Conservation (phyloP, 2,797 vertebrate species). For the Sandelia bainsii region DNA sequence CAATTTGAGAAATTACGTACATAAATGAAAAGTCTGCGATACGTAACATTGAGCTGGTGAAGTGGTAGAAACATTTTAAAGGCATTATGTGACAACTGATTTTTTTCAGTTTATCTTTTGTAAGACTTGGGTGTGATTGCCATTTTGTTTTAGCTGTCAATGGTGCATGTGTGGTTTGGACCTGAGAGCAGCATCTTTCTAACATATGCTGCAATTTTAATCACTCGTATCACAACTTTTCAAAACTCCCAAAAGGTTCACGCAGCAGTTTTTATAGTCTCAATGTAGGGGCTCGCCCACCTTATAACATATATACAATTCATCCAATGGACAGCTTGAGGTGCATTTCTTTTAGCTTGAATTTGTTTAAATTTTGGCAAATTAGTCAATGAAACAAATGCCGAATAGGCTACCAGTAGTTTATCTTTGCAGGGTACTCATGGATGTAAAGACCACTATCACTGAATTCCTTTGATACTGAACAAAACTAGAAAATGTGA, state of each 20-base stretch:
- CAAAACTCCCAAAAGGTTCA: constrained; percentile 4
- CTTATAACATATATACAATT: too few species aligned
- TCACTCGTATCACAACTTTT: background rate
- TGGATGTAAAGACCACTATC: background rate
- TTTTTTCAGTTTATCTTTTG: constrained; percentile 14
- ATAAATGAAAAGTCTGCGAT: constrained; percentile 28
- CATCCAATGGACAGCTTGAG: background rate
- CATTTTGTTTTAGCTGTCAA: constrained; percentile 9
- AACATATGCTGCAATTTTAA: constrained; percentile 27
- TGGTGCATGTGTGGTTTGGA: constrained; percentile 26
- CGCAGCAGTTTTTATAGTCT: constrained; percentile 9
- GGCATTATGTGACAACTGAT: constrained; percentile 62
- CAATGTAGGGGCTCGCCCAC: background rate
- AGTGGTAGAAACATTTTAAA: constrained; percentile 58
- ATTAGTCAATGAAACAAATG: background rate
- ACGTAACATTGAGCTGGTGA: constrained; percentile 61
- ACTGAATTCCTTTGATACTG: background rate
- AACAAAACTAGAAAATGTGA: too few species aligned
- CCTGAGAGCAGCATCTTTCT: constrained; percentile 55
- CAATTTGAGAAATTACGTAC: background rate
- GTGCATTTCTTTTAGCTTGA: background rate
- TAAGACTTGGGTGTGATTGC: constrained; percentile 12
- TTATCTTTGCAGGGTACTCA: background rate
- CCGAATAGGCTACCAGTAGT: background rate
- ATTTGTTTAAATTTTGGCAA: constrained; percentile 1